Evolutionary conservation across 1,140 invertebrate genomes (phyloP), one percentile per base, ranked within the genome.

Genomic region (Cheumatopsyche charites): DNA sequence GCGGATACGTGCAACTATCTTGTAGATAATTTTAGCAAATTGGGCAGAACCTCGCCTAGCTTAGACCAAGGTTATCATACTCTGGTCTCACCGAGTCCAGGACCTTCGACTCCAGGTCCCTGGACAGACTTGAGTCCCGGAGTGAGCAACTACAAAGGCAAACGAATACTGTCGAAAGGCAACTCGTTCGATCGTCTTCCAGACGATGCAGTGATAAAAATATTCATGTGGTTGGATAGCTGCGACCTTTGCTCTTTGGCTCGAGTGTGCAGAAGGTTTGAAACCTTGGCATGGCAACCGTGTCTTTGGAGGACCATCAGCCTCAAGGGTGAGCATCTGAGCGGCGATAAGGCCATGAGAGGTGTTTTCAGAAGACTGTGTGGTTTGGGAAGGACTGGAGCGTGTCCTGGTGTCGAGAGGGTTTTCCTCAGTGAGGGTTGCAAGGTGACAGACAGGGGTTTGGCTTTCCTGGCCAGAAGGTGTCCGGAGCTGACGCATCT

Each of bases 231-330:
- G 85, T 82, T 94, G n/a, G 85, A 88, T 49, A 92, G 90, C 65
- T 88, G 88, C 73, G 90, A 93, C 70, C 80, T 94, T 62, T 92
- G 91, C 78, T 85, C 86, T 29, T 86, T 91, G 76, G 90, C 92
- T 0, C 85, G 91, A 43, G 93, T 94, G 0, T 94, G 91, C 77
- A 82, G 87, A 19, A 82, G 90, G 42, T 93, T 94, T 81, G 91
- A 93, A 81, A 85, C 88, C 62, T 84, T 94, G 19, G 91, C 90
- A 13, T 95, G 93, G 93, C 89, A 91, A 12, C 91, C 91, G 3
- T 82, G 85, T 1, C 82, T 95, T 0, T 95, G 93, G 93, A 86
- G 88, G 67, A 86, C 84, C 19, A 89, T 93, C 45, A 85, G 83
- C 3, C 80, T 93, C 29, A 84, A 87, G 42, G 89, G 90, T 41